A percentile compares a stretch with the other conserved stretches of the same genome.
phyloP scores from a whole-genome alignment of 92 coral and sea anemone species.

The Ricordea florida region DNA sequence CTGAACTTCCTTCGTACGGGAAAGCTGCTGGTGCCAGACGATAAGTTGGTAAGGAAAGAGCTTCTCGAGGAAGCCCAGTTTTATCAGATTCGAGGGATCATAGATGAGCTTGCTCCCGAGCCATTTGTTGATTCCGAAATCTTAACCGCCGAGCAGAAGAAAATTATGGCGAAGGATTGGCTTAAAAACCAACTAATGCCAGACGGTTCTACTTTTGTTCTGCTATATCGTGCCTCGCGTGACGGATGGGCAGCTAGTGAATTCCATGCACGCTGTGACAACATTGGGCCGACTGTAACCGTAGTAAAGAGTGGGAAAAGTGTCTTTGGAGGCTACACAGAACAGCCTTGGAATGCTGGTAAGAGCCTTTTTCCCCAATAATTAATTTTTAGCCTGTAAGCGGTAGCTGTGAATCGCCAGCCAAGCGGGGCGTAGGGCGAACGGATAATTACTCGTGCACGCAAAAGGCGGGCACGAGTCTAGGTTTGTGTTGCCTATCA shows the following conservation, averaged over 20 bases:
- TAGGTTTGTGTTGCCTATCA: too few relatives aligned
- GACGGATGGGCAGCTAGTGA: slow-evolving; percentile 61
- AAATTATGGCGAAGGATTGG: slow-evolving; percentile 30
- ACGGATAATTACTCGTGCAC: too few relatives aligned
- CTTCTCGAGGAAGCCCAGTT: slow-evolving; percentile 70
- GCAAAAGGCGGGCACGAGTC: too few relatives aligned
- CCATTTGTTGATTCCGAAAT: slow-evolving; percentile 50
- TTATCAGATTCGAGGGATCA: slow-evolving; percentile 74
- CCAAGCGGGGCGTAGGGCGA: too few relatives aligned
- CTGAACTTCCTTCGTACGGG: slow-evolving; percentile 74
- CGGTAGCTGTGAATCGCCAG: too few relatives aligned
- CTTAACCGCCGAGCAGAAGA: slow-evolving; percentile 36
- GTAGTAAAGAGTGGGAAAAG: slow-evolving; percentile 40
- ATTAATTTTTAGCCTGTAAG: too few relatives aligned
- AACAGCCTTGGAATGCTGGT: slow-evolving; percentile 29
- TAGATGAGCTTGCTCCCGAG: slow-evolving; percentile 37
- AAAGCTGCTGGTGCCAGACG: slow-evolving; percentile 52
- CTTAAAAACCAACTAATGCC: slow-evolving; percentile 20
- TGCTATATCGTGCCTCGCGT: slow-evolving; percentile 58
- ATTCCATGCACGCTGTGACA: slow-evolving; percentile 62
- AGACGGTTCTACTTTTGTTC: background rate
- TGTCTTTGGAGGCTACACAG: slow-evolving; percentile 67
- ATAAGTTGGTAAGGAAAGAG: slow-evolving; percentile 38
- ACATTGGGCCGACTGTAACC: slow-evolving; percentile 62
- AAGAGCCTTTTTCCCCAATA: too few relatives aligned